phyloP scores from a whole-genome alignment of 2,888 invertebrate species.

The Drosophila kokeensis region DNA sequence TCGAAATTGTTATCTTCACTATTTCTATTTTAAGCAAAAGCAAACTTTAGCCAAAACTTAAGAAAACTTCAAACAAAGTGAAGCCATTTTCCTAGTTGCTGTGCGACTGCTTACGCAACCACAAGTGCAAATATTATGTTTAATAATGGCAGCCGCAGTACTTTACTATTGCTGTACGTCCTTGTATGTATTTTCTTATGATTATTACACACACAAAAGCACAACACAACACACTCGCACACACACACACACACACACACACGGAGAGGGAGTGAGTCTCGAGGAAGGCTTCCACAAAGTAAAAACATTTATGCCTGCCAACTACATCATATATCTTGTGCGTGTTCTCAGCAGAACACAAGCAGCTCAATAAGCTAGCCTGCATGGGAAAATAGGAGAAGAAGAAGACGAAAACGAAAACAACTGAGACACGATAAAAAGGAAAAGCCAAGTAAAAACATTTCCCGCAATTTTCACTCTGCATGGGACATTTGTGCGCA shows the following conservation, averaged over 20 bases:
- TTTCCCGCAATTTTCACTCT: conserved; percentile 43
- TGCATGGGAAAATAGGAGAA: conserved; percentile 7
- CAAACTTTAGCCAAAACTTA: conserved; percentile 2
- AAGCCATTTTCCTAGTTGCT: conserved; percentile 6
- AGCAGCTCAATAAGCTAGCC: conserved; percentile 59
- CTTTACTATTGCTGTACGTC: not conserved
- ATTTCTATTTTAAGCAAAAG: not conserved
- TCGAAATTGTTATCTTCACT: not conserved
- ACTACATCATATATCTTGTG: conserved; percentile 43
- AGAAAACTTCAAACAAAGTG: conserved; percentile 5
- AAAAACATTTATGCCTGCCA: conserved; percentile 44
- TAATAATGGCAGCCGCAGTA: conserved; percentile 43
- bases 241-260: not conserved
- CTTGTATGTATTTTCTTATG: conserved; percentile 40
- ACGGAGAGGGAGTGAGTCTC: not conserved
- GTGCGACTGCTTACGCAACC: conserved; percentile 21
- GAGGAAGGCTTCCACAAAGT: conserved; percentile 14
- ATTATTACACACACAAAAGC: conserved; percentile 20
- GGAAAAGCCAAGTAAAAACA: conserved; percentile 43
- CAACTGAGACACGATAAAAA: conserved; percentile 6
- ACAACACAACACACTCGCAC: not conserved
- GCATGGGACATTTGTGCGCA: conserved; percentile 64
- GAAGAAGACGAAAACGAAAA: conserved; percentile 1
- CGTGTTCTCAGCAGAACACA: conserved; percentile 41
- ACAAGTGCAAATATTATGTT: conserved; percentile 50